Conservation (phyloP, 1,140 invertebrate genomes). For the Lycorma delicatula region DNA sequence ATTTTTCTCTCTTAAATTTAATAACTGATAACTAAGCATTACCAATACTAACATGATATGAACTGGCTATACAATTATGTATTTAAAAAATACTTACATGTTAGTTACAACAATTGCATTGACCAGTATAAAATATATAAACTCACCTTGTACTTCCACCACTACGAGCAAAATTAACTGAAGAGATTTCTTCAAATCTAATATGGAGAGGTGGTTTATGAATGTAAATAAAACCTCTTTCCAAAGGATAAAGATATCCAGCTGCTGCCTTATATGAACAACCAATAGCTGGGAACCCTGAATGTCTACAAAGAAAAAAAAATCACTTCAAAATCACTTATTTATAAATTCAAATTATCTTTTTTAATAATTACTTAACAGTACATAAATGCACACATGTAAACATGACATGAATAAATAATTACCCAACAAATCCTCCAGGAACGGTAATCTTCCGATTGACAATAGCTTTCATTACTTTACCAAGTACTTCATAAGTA, state of each 20-base stretch:
- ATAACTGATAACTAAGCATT: too few relatives aligned
- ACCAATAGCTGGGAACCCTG: slow-evolving; percentile 81
- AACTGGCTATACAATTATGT: too few relatives aligned
- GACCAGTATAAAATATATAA: too few relatives aligned
- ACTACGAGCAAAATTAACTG: slow-evolving; percentile 94
- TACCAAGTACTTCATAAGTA: slow-evolving; percentile 91
- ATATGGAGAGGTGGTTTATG: slow-evolving; percentile 98
- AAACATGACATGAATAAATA: not conserved
- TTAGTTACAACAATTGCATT: not conserved
- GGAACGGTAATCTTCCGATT: slow-evolving; percentile 93
- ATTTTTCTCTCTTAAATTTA: too few relatives aligned
- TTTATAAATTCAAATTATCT: too few relatives aligned
- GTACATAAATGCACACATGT: not conserved
- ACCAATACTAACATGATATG: too few relatives aligned
- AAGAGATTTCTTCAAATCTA: slow-evolving; percentile 92
- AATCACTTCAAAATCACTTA: too few relatives aligned
- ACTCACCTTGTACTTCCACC: slow-evolving; percentile 74
- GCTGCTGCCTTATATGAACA: slow-evolving; percentile 99
- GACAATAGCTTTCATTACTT: slow-evolving; percentile 93
- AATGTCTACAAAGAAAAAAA: slow-evolving; percentile 52
- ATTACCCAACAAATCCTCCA: slow-evolving; percentile 83
- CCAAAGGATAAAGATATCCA: slow-evolving; percentile 95
- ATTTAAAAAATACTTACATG: too few relatives aligned
- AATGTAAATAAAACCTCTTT: slow-evolving; percentile 97
- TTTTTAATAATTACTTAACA: not conserved